Conservation (phyloP, 2,113 vertebrate species). For the Callospermophilus lateralis region DNA sequence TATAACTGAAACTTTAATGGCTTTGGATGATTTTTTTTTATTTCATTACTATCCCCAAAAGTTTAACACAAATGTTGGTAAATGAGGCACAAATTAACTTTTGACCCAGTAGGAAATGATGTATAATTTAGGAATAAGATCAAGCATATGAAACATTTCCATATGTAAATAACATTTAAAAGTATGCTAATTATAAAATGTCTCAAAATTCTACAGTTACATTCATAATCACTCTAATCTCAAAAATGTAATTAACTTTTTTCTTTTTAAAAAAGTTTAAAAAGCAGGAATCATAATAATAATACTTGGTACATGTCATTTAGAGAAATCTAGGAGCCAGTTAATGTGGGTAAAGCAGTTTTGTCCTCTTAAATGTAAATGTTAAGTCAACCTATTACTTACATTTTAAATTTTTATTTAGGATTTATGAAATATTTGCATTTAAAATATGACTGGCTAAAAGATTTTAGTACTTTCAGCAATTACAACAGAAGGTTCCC, state of each 20-base stretch:
- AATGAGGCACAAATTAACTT: conserved; percentile 45
- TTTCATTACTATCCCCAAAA: conserved; percentile 48
- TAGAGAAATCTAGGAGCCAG: not conserved
- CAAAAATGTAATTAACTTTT: not conserved
- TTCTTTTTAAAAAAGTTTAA: not conserved
- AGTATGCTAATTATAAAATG: conserved; percentile 34
- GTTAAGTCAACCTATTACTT: not conserved
- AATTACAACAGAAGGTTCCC: not conserved
- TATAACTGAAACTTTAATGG: not conserved
- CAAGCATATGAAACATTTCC: not conserved
- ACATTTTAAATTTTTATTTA: conserved; percentile 21
- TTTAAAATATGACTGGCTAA: conserved; percentile 36
- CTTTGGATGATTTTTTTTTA: conserved; percentile 38
- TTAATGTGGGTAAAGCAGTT: conserved; percentile 1
- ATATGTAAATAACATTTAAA: conserved; percentile 45
- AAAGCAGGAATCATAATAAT: not conserved
- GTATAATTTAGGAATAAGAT: conserved; percentile 36
- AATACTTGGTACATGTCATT: not conserved
- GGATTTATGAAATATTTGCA: not conserved
- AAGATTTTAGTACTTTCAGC: not conserved
- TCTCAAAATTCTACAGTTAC: conserved; percentile 25
- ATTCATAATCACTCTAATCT: not conserved
- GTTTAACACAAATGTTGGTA: conserved; percentile 20
- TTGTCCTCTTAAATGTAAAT: not conserved
- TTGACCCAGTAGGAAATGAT: conserved; percentile 40